phyloP scores from a whole-genome alignment of 2,797 vertebrate genomes.

The Tokudaia tokunoshimensis region DNA sequence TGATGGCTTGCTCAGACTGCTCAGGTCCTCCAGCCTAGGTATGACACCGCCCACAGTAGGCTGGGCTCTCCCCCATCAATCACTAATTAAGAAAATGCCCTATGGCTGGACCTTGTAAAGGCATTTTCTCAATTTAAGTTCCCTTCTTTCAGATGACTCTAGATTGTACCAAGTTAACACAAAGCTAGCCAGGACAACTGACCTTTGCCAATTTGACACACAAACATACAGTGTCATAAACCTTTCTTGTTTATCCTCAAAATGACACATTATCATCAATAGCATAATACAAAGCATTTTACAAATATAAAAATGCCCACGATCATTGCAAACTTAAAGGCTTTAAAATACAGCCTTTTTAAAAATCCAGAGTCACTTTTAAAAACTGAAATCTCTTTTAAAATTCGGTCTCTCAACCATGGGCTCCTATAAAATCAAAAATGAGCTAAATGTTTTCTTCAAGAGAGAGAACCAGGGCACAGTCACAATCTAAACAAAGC shows the following conservation, averaged over 20 bases:
- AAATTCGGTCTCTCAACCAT: background rate
- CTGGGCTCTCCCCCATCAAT: background rate
- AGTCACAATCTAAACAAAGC: background rate
- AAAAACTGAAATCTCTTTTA: background rate
- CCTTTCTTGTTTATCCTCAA: background rate
- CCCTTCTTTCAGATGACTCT: background rate
- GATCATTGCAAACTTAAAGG: background rate
- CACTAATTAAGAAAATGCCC: background rate
- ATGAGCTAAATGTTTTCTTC: background rate
- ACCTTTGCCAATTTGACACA: background rate
- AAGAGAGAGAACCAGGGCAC: background rate
- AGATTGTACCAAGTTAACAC: background rate
- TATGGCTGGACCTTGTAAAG: background rate
- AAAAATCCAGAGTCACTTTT: background rate
- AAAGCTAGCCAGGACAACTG: background rate
- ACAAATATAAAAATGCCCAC: background rate
- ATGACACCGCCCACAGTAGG: background rate
- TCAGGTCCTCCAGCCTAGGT: background rate
- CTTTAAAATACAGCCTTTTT: background rate
- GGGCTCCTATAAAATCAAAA: background rate
- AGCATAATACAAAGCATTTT: background rate
- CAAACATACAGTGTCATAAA: too few relatives aligned
- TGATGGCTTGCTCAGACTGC: background rate
- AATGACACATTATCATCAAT: background rate
- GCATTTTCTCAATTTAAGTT: background rate